phyloP scores from a whole-genome alignment of 2,888 invertebrate species.

The Nephrotoma guestfalica region DNA sequence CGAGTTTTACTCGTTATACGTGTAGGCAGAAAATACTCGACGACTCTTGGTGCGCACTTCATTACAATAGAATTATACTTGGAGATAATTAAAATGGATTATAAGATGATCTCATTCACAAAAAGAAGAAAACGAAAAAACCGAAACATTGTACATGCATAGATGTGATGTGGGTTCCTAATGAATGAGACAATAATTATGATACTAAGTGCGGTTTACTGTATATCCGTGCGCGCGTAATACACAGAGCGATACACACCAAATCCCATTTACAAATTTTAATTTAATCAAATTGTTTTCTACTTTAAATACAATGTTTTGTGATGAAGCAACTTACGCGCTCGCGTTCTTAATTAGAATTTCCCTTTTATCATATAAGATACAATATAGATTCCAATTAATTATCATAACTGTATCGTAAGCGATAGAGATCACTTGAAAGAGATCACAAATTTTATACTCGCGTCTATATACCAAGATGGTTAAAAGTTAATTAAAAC shows the following conservation, averaged over 20 bases:
- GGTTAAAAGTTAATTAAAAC: background rate
- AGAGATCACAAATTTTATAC: background rate
- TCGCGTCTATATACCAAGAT: background rate
- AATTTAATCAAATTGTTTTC: background rate
- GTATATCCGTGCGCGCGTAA: background rate
- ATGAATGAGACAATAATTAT: background rate
- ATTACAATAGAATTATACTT: background rate
- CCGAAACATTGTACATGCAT: background rate
- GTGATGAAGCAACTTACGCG: background rate
- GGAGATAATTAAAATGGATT: background rate
- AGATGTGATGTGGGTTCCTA: background rate
- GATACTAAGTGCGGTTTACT: background rate
- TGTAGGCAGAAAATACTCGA: no score
- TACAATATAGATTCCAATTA: background rate
- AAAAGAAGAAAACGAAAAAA: background rate
- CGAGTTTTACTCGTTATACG: no score
- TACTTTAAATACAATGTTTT: no score
- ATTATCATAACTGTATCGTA: background rate
- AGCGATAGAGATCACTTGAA: background rate
- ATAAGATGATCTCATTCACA: background rate
- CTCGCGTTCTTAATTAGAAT: conserved; percentile 2
- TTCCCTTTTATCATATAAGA: background rate
- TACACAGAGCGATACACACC: background rate
- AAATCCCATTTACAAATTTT: background rate
- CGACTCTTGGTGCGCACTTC: background rate